Conservation (phyloP, 1,140 invertebrate genomes). For the Drosophila sproati region DNA sequence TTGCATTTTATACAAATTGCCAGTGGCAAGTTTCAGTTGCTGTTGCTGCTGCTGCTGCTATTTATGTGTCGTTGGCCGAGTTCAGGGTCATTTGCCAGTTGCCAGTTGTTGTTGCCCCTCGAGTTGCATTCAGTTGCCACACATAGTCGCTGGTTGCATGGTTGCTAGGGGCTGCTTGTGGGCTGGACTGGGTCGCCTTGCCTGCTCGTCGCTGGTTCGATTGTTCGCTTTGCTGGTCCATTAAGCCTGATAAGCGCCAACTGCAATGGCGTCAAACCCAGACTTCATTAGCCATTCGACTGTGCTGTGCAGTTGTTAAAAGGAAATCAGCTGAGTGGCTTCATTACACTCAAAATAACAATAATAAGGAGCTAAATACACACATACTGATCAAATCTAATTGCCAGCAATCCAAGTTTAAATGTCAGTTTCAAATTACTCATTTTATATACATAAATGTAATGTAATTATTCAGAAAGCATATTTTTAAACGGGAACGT, state of each 20-base stretch:
- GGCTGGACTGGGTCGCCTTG: conserved; percentile 15
- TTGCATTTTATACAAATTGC: conserved; percentile 60
- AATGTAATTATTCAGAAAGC: no score
- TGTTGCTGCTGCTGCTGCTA: conserved; percentile 23
- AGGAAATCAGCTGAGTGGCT: background rate
- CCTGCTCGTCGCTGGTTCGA: conserved; percentile 20
- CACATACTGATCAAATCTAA: no score
- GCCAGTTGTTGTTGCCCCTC: conserved; percentile 8
- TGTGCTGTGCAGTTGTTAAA: conserved; percentile 4
- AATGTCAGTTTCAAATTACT: no score
- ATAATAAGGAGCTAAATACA: no score
- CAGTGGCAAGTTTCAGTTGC: conserved; percentile 25
- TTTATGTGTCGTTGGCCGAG: conserved; percentile 75
- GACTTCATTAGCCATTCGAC: conserved; percentile 50
- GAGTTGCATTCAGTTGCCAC: conserved; percentile 42
- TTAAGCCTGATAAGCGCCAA: conserved; percentile 65
- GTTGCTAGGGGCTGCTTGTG: conserved; percentile 43
- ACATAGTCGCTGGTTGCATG: conserved; percentile 19
- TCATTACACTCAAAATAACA: background rate
- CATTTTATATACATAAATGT: no score
- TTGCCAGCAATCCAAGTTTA: no score
- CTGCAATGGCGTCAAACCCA: conserved; percentile 56
- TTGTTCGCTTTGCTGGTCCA: conserved; percentile 55
- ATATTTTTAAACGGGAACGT: no score
- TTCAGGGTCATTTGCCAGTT: conserved; percentile 65